These are phyloP conservation scores for Episyrphus balteatus DNA, from an alignment of 1,140 invertebrate genomes.

Conservation along the genomic window DNA sequence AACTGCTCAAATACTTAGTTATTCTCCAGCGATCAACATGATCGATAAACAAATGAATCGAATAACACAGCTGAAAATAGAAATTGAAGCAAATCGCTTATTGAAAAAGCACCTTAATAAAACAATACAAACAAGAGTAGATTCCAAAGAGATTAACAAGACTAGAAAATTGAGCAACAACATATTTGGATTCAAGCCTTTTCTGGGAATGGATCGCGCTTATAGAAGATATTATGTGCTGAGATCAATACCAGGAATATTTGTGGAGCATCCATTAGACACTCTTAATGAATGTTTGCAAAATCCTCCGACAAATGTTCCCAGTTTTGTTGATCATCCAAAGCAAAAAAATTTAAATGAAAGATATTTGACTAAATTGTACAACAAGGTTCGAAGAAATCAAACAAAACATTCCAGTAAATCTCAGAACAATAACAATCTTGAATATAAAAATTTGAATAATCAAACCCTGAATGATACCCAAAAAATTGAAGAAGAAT, in stretches of 20 bases:
- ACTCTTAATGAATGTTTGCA: constrained; percentile 47
- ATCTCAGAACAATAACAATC: no score
- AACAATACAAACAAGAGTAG: constrained; percentile 49
- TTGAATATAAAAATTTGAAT: no score
- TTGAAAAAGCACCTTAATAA: constrained; percentile 44
- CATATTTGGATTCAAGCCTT: constrained; percentile 46
- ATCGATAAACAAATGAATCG: constrained; percentile 80
- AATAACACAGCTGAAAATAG: constrained; percentile 51
- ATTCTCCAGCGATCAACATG: constrained; percentile 68
- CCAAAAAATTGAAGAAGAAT: constrained; percentile 11
- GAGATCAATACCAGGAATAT: constrained; percentile 70
- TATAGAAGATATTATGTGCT: constrained; percentile 79
- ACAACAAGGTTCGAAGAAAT: no score
- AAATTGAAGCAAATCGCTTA: constrained; percentile 51
- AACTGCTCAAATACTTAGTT: constrained; percentile 80
- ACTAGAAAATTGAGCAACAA: constrained; percentile 50
- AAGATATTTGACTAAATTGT: no score
- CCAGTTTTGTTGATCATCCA: no score
- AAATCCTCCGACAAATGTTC: constrained; percentile 40
- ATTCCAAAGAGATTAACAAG: constrained; percentile 51
- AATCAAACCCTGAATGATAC: constrained; percentile 16
- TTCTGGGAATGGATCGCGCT: constrained; percentile 69
- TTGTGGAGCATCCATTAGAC: constrained; percentile 65
- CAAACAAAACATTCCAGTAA: no score
- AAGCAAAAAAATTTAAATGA: no score